A percentile compares a stretch with the other conserved stretches of the same genome.
Evolutionary conservation across 2,888 invertebrate genomes (phyloP).

Genomic region (Lapara coniferarum): DNA sequence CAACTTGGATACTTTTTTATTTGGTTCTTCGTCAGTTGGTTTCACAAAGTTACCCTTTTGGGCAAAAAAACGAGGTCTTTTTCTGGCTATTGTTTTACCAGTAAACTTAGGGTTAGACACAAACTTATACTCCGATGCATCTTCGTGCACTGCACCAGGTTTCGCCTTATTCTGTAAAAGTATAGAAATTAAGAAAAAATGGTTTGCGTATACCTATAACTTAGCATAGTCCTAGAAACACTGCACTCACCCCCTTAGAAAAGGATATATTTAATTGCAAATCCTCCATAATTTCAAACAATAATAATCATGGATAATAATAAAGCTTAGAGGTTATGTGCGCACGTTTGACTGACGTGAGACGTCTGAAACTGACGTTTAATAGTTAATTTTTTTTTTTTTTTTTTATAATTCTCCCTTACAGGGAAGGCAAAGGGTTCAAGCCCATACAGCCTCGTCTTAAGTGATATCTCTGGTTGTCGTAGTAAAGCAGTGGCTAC

Average conservation of each 20-base stretch:
- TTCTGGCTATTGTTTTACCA: conserved; percentile 77
- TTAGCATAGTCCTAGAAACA: not conserved
- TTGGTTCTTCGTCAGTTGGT: conserved; percentile 56
- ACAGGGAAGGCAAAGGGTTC: too few relatives aligned
- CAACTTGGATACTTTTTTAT: conserved; percentile 57
- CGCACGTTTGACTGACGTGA: conserved; percentile 49
- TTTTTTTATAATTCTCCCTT: too few relatives aligned
- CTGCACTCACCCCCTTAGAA: conserved; percentile 60
- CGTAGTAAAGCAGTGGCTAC: too few relatives aligned
- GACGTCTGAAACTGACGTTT: conserved; percentile 5
- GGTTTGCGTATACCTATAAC: not conserved
- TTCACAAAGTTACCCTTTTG: conserved; percentile 45
- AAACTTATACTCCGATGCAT: conserved; percentile 71
- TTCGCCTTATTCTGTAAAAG: conserved; percentile 58
- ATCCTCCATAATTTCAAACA: conserved; percentile 69
- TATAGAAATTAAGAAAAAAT: conserved; percentile 23
- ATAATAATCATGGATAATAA: too few relatives aligned
- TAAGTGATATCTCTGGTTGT: too few relatives aligned
- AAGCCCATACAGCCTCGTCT: too few relatives aligned
- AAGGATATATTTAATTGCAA: conserved; percentile 77
- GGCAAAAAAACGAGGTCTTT: conserved; percentile 61
- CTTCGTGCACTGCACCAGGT: conserved; percentile 47
- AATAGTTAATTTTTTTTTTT: too few relatives aligned
- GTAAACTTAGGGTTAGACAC: conserved; percentile 67
- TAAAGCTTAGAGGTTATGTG: conserved; percentile 57